phyloP scores from a whole-genome alignment of 2,797 vertebrate species.

The Chanos chanos region DNA sequence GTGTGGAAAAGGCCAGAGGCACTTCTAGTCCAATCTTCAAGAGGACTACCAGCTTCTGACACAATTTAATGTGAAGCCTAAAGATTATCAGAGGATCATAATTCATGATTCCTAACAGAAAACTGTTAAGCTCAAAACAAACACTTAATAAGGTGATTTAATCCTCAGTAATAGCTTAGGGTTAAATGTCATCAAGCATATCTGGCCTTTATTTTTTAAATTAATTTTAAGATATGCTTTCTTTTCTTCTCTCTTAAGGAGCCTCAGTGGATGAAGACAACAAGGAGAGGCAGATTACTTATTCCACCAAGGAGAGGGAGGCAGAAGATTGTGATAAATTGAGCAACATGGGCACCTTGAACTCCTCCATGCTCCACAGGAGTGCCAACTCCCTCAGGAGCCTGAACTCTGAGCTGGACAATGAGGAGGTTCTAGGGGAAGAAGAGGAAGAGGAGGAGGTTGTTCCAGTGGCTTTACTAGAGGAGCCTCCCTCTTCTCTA shows the following conservation, averaged over 20 bases:
- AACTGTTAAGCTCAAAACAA: too few species aligned
- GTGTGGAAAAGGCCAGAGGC: too few species aligned
- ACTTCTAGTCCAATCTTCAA: too few species aligned
- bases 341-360: constrained; percentile 95
- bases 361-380: constrained; percentile 90
- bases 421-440: constrained; percentile 56
- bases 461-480: constrained; percentile 53
- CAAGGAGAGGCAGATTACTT: constrained; percentile 77
- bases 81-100: too few species aligned
- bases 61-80: too few species aligned
- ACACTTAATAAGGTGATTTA: too few species aligned
- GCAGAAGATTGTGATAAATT: constrained; percentile 88
- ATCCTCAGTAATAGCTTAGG: too few species aligned
- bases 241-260: constrained; percentile 60
- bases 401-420: constrained; percentile 77
- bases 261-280: constrained; percentile 86
- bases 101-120: too few species aligned
- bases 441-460: constrained; percentile 43
- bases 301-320: constrained; percentile 72
- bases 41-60: too few species aligned
- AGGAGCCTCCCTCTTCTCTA: constrained; percentile 69
- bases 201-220: too few species aligned
- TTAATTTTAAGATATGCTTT: too few species aligned
- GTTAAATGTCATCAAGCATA: too few species aligned
- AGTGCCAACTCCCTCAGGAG: constrained; percentile 87